Evolutionary conservation across 2,113 vertebrate genomes (phyloP), one percentile per base, ranked within the genome.

Genomic region (Dolichallabes microphthalmus): DNA sequence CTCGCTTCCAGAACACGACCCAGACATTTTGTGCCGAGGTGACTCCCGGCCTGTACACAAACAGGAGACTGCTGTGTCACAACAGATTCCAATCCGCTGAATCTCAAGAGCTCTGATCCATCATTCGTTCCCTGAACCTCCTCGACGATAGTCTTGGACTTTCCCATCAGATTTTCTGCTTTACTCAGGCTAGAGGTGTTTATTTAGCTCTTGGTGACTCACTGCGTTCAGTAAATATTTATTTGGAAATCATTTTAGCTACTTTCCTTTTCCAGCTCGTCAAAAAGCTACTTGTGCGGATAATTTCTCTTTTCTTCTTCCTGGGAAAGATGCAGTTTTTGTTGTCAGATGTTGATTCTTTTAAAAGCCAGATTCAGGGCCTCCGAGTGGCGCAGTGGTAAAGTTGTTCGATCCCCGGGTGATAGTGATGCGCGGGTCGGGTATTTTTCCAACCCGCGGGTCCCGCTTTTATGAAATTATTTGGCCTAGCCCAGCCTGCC

Each of bases 171-270:
- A 66, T 6, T 69, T 10, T 14, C 74, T 11, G 19, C 86, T 63
- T 66, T 57, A 32, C 52, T 32, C 35, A 53, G 68, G 52, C 71
- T 32, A 32, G 69, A 75, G 69, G n/a, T 17, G 52, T 32, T 32
- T 81, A 58, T 50, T 58, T 45, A 80, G 79, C 76, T 78, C 35
- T 14, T 11, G 75, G 35, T 84, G 85, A 88, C 80, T 88, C 87
- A 85, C 77, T 15, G 60, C 13, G 25, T 76, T 74, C 35, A n/a
- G 22, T 90, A 90, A 90, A 90, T 88, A 89, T 90, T 90, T 89
- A 90, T 84, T 88, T 87, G 25, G 64, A 85, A 78, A 58, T 63
- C 52, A 71, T 80, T 76, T 87, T 52, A 60, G 69, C 68, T 82
- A 75, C 66, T 85, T 69, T 5, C 12, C 32, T 45, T 63, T 85